Conservation (phyloP, 1,140 invertebrate genomes). For the Catajapyx aquilonaris region DNA sequence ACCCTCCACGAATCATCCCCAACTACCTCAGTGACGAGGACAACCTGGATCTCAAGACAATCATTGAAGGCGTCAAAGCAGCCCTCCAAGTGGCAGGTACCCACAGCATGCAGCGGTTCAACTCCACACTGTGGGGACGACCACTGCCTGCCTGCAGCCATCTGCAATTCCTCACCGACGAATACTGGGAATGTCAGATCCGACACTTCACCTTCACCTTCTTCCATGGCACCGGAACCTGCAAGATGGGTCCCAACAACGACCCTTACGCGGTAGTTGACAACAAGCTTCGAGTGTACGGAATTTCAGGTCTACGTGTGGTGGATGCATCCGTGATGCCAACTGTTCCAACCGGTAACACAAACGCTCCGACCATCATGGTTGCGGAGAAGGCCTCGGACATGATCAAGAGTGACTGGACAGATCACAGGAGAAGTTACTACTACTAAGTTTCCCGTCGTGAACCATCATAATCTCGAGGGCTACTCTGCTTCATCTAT, state of each 20-base stretch:
- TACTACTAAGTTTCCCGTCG: too few species aligned
- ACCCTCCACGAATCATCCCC: slow-evolving; percentile 70
- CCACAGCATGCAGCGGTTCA: slow-evolving; percentile 54
- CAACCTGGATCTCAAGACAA: slow-evolving; percentile 49
- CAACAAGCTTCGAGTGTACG: slow-evolving; percentile 13
- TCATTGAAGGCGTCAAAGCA: slow-evolving; percentile 62
- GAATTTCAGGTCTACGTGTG: slow-evolving; percentile 19
- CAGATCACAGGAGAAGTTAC: too few species aligned
- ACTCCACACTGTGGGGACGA: slow-evolving; percentile 50
- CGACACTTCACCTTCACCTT: slow-evolving; percentile 66
- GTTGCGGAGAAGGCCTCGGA: slow-evolving; percentile 26
- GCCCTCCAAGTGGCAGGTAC: slow-evolving; percentile 57
- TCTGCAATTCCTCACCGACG: slow-evolving; percentile 42
- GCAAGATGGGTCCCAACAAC: slow-evolving; percentile 59
- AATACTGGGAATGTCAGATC: slow-evolving; percentile 67
- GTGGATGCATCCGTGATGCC: slow-evolving; percentile 25
- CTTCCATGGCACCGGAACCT: slow-evolving; percentile 64
- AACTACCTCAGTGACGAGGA: slow-evolving; percentile 49
- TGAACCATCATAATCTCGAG: too few species aligned
- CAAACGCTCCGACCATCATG: slow-evolving; percentile 27
- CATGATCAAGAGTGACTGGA: slow-evolving; percentile 18
- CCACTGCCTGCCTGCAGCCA: slow-evolving; percentile 55
- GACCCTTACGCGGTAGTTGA: slow-evolving; percentile 26
- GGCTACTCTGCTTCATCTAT: too few species aligned
- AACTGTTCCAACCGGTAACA: slow-evolving; percentile 21